These are phyloP conservation scores for Spea multiplicata DNA, from an alignment of 2,113 vertebrate species.

Conservation along the genomic window DNA sequence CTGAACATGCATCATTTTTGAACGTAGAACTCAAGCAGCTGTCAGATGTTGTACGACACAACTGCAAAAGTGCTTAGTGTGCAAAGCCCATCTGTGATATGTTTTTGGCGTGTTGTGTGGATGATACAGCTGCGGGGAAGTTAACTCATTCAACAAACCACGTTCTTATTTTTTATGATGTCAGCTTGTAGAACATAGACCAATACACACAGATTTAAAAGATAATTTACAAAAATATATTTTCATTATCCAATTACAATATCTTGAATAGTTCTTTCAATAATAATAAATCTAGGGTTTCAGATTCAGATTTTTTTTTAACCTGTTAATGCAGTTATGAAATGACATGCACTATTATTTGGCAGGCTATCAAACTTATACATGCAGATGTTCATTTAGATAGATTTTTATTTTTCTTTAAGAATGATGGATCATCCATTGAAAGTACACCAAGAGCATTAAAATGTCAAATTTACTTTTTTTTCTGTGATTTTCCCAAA, in stretches of 20 bases:
- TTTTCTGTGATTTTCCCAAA: conserved; percentile 15
- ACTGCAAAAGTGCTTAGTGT: conserved; percentile 17
- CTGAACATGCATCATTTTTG: neutral
- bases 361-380: conserved; percentile 5
- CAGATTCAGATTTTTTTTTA: neutral
- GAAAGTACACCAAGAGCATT: conserved; percentile 36
- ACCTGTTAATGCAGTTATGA: neutral
- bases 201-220: neutral
- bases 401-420: conserved; percentile 27
- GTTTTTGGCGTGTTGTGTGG: conserved; percentile 9
- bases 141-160: neutral
- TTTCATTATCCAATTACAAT: neutral
- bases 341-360: neutral
- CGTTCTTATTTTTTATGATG: conserved; percentile 3
- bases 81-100: conserved; percentile 11
- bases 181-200: conserved; percentile 13
- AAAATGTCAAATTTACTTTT: conserved; percentile 29
- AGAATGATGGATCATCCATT: conserved; percentile 36
- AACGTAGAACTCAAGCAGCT: conserved; percentile 16
- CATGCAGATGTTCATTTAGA: conserved; percentile 35
- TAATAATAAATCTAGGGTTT: too few species aligned
- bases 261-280: neutral
- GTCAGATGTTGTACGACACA: conserved; percentile 20
- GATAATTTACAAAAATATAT: conserved; percentile 6
- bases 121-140: conserved; percentile 2